Conservation (phyloP, 2,888 invertebrate species). For the Cheilosia variabilis region DNA sequence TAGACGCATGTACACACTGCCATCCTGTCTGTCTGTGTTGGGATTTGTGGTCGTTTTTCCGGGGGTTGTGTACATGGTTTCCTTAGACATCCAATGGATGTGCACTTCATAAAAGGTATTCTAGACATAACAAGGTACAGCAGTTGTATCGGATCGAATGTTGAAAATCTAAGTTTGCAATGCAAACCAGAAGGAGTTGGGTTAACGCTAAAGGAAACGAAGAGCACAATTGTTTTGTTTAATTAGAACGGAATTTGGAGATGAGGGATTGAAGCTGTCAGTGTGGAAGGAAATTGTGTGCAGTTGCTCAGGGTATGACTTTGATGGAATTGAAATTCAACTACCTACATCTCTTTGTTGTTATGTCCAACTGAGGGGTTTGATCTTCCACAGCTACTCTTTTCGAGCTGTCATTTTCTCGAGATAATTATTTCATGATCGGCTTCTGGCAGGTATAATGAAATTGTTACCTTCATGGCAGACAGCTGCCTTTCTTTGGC, state of each 20-base stretch:
- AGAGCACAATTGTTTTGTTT: conserved; percentile 39
- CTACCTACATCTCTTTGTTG: too few species aligned
- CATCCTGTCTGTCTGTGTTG: conserved; percentile 62
- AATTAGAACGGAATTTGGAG: conserved; percentile 31
- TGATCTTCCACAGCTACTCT: too few species aligned
- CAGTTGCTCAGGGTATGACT: too few species aligned
- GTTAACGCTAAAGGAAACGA: not conserved
- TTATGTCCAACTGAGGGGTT: too few species aligned
- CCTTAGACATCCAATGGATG: conserved; percentile 33
- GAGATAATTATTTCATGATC: too few species aligned
- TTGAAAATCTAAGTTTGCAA: conserved; percentile 17
- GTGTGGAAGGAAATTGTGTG: not conserved
- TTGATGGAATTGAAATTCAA: too few species aligned
- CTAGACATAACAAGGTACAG: conserved; percentile 46
- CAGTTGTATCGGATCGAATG: conserved; percentile 47
- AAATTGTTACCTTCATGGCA: too few species aligned
- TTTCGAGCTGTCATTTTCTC: too few species aligned
- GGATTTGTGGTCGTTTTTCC: conserved; percentile 54
- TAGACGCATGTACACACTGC: conserved; percentile 11
- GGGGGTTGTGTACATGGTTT: conserved; percentile 9
- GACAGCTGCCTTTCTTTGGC: too few species aligned
- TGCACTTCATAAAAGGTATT: conserved; percentile 35
- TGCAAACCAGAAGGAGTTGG: not conserved
- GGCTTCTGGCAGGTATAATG: too few species aligned
- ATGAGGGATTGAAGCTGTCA: not conserved